These are phyloP conservation scores for Papilio aristodemus DNA, from an alignment of 1,140 invertebrate genomes.

Conservation along the genomic window DNA sequence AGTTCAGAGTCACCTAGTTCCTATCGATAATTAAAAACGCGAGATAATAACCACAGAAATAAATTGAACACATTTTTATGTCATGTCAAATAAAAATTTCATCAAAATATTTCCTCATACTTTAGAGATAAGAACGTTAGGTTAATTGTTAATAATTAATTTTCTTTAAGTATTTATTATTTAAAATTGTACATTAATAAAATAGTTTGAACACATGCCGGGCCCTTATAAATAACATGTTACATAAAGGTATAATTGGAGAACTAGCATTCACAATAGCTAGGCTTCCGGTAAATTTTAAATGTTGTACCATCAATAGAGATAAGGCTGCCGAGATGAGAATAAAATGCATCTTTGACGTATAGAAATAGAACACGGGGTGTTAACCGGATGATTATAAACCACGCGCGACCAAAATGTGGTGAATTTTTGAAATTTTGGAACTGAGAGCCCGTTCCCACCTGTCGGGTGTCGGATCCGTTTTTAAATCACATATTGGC, in stretches of 20 bases:
- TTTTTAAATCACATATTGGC: too few relatives aligned
- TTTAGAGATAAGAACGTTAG: neutral
- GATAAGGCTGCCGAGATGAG: too few relatives aligned
- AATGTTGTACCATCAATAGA: too few relatives aligned
- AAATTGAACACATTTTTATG: neutral
- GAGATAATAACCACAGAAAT: conserved; percentile 10
- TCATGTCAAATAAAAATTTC: neutral
- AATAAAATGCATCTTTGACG: too few relatives aligned
- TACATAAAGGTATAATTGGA: neutral
- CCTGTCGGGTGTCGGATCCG: too few relatives aligned
- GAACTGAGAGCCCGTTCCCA: too few relatives aligned
- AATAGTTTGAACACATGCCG: neutral
- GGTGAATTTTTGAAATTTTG: too few relatives aligned
- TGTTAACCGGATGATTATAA: too few relatives aligned
- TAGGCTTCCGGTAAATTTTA: too few relatives aligned
- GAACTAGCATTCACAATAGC: too few relatives aligned
- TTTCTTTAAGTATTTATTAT: neutral
- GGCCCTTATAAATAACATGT: neutral
- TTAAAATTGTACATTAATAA: neutral
- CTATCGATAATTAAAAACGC: conserved; percentile 43
- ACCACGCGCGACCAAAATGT: too few relatives aligned
- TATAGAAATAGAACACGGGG: too few relatives aligned
- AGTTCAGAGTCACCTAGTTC: conserved; percentile 68
- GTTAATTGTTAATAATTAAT: neutral
- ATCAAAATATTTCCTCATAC: neutral